Evolutionary conservation across 2,888 invertebrate genomes (phyloP).

Genomic region (Sussaba pulchella): DNA sequence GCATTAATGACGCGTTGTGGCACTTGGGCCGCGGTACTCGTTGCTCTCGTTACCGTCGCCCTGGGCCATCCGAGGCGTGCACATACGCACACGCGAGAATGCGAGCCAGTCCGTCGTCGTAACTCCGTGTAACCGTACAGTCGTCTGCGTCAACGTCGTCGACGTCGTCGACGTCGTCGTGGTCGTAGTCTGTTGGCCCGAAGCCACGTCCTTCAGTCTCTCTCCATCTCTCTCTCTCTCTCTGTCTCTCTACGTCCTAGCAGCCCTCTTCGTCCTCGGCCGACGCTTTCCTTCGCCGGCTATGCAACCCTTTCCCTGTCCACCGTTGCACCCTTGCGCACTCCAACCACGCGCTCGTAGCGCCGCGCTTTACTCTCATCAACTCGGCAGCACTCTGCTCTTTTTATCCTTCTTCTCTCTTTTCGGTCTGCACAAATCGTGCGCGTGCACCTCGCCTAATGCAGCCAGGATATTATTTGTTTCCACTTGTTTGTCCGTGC

Average conservation of each 20-base stretch:
- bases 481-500: conserved; percentile 80
- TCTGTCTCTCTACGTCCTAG: too few relatives aligned
- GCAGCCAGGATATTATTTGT: conserved; percentile 83
- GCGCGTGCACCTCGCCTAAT: conserved; percentile 73
- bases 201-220: conserved; percentile 36
- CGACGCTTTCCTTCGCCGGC: conserved; percentile 31
- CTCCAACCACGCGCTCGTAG: conserved; percentile 7
- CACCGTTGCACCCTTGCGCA: conserved; percentile 51
- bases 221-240: conserved; percentile 54
- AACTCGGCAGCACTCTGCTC: conserved; percentile 53
- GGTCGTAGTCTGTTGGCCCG: conserved; percentile 47
- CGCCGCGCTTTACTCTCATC: conserved; percentile 41
- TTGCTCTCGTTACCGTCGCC: conserved; percentile 79
- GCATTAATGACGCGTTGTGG: conserved; percentile 77
- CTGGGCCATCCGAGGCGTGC: conserved; percentile 68
- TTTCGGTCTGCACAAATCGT: conserved; percentile 14
- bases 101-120: conserved; percentile 43
- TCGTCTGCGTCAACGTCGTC: too few relatives aligned
- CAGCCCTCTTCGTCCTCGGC: conserved; percentile 42
- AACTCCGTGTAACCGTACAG: too few relatives aligned
- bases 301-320: conserved; percentile 15
- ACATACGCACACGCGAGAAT: conserved; percentile 23
- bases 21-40: conserved; percentile 72
- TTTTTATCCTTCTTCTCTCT: conserved; percentile 18
- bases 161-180: conserved; percentile 3